Conservation (phyloP, 2,888 invertebrate species). For the Lochmaea crataegi region DNA sequence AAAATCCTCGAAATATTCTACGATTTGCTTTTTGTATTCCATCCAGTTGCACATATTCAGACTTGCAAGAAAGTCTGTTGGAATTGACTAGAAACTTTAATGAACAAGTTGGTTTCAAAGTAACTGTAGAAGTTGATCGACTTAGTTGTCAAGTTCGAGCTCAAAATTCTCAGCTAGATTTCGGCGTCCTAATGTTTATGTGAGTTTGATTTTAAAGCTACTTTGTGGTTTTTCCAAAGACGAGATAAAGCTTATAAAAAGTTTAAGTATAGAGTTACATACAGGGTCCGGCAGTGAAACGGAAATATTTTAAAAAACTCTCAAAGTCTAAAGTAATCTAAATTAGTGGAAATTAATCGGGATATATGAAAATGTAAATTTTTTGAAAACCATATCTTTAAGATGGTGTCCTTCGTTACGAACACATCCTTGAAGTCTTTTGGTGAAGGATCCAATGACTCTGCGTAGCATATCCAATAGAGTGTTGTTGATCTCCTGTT, state of each 20-base stretch:
- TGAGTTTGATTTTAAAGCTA: conserved; percentile 26
- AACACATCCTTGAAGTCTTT: too few relatives aligned
- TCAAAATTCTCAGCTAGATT: conserved; percentile 19
- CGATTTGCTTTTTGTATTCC: conserved; percentile 74
- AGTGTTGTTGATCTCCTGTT: too few relatives aligned
- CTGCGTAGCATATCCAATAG: too few relatives aligned
- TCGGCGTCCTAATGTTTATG: conserved; percentile 46
- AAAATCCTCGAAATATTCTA: conserved; percentile 55
- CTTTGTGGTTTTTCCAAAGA: not conserved
- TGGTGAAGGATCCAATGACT: too few relatives aligned
- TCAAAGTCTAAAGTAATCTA: too few relatives aligned
- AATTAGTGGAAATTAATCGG: too few relatives aligned
- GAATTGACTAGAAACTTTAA: conserved; percentile 42
- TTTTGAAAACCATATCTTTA: too few relatives aligned
- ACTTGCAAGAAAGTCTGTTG: conserved; percentile 63
- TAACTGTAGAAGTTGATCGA: conserved; percentile 41
- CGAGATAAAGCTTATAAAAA: not conserved
- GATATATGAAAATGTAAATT: too few relatives aligned
- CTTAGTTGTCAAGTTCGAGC: conserved; percentile 41
- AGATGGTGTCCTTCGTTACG: too few relatives aligned
- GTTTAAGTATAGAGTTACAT: too few relatives aligned
- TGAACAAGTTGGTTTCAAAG: conserved; percentile 33
- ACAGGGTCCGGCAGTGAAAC: too few relatives aligned
- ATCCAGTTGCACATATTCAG: conserved; percentile 67
- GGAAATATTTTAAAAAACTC: too few relatives aligned